Evolutionary conservation across 1,140 invertebrate genomes (phyloP).

Genomic region (Zaprionus camerounensis): DNA sequence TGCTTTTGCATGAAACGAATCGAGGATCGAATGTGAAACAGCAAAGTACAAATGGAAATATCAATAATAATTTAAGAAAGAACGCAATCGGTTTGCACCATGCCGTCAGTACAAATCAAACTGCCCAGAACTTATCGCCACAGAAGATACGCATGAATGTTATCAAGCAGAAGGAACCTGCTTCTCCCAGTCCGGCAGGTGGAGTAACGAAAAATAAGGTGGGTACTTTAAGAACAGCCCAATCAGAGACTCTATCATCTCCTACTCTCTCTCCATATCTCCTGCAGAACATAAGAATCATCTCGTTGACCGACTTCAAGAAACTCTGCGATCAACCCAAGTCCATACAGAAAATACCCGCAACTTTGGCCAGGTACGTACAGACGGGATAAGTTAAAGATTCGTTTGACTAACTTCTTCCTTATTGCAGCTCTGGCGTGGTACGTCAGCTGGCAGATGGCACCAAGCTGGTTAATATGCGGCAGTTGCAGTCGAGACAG

Average conservation of each 20-base stretch:
- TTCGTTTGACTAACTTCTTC: background rate
- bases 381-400: background rate
- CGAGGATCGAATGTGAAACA: constrained; percentile 50
- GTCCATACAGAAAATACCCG: constrained; percentile 72
- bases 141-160: constrained; percentile 75
- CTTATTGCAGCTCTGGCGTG: constrained; percentile 54
- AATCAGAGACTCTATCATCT: too few relatives aligned
- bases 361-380: constrained; percentile 63
- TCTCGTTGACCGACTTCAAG: constrained; percentile 80
- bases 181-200: constrained; percentile 32
- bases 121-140: constrained; percentile 42
- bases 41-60: constrained; percentile 53
- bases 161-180: constrained; percentile 61
- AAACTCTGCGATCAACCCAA: constrained; percentile 72
- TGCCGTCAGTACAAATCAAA: constrained; percentile 39
- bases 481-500: constrained; percentile 66
- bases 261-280: background rate
- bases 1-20: constrained; percentile 87
- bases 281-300: constrained; percentile 76
- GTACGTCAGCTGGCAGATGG: constrained; percentile 71
- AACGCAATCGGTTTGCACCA: constrained; percentile 20
- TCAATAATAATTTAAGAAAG: constrained; percentile 46
- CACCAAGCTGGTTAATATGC: constrained; percentile 72
- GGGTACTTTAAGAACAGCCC: too few relatives aligned
- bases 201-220: constrained; percentile 71